Base-by-base conservation (phyloP, 2,888 invertebrate genomes). In the Acronicta psi region DNA sequence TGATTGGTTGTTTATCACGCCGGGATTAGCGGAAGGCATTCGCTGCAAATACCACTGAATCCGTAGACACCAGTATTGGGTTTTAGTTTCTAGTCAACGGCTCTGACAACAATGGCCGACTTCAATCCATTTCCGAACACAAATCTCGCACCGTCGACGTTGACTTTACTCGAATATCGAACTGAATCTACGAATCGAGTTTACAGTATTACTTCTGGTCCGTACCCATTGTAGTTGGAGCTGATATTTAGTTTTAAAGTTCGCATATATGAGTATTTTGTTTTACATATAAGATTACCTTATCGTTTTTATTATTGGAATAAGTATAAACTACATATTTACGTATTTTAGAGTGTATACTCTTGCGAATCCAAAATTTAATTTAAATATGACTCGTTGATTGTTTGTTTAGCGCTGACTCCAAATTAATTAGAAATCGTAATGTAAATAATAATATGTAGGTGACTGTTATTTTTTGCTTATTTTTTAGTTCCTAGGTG, bases 81-180 rank as follows among this genome's bases (percentile, higher is more conserved):
- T 79, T 83, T 82, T 81, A 83, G 85, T 80, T 82, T 73, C 80
- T 80, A 83, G 83, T 83, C 86, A 84, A 77, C 81, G 83, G 85
- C 81, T 83, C 73, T 67, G 74, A 73, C 82, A 86, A 89, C 89
- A 90, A 87, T 87, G 79, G 83, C 77, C 77, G 80, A 83, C 85
- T 89, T 85, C 88, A 86, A 90, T 90, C 87, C 88, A 88, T 87
- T 89, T 85, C 84, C 81, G 83, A 85, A 84, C 87, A 87, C 90
- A 88, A 88, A 91, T 88, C 88, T 85, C 86, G 77, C 75, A 73
- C 69, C 77, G 80, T 69, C 80, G 77, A 78, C 82, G 83, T 84
- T 84, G 84, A 86, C 84, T 87, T 84, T 79, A 72, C 80, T 82
- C 77, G 80, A 83, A 86, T 85, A 87, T 85, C 82, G 80, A 81